phyloP scores from a whole-genome alignment of 2,113 vertebrate species.

The Ancistrus triradiatus region DNA sequence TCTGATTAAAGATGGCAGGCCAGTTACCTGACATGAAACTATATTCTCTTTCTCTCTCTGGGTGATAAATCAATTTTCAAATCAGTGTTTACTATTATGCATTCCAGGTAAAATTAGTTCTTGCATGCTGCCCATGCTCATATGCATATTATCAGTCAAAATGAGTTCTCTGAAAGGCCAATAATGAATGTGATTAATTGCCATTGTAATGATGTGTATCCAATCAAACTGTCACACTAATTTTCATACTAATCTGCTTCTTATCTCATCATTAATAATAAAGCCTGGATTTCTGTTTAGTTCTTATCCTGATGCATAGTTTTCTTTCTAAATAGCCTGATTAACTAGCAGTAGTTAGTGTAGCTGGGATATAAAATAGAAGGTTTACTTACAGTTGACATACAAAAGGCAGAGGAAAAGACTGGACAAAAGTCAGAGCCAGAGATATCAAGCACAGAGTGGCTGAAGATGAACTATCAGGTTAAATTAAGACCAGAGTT shows the following conservation, averaged over 20 bases:
- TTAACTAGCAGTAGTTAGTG: too few species aligned
- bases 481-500: constrained; percentile 29
- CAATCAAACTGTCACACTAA: constrained; percentile 28
- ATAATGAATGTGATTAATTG: constrained; percentile 40
- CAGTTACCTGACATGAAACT: too few species aligned
- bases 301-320: too few species aligned
- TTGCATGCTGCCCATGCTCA: neutral
- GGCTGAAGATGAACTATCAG: constrained; percentile 21
- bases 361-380: too few species aligned
- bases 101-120: neutral
- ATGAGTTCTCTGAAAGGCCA: neutral
- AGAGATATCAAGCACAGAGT: neutral
- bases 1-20: too few species aligned
- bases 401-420: neutral
- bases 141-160: neutral
- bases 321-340: too few species aligned
- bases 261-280: constrained; percentile 36
- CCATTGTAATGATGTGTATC: constrained; percentile 43
- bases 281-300: neutral
- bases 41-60: neutral
- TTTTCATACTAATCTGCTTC: constrained; percentile 31
- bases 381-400: too few species aligned
- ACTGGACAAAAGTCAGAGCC: neutral
- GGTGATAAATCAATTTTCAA: neutral
- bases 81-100: neutral